These are phyloP conservation scores for Oreochromis aureus DNA, from an alignment of 2,113 vertebrate species.

Conservation along the genomic window DNA sequence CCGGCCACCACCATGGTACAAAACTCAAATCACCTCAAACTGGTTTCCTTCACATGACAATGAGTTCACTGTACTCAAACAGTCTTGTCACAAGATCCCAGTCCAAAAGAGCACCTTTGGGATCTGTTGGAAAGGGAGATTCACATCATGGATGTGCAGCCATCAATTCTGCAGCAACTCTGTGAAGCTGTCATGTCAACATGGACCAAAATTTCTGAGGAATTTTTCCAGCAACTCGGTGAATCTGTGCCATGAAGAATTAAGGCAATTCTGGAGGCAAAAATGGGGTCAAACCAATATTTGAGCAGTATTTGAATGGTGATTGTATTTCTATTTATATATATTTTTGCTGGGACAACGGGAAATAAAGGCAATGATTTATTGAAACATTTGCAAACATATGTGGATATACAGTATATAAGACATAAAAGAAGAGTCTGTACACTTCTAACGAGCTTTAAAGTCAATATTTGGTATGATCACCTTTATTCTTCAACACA, in stretches of 20 bases:
- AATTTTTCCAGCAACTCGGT: background rate
- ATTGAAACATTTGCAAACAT: background rate
- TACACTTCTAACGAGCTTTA: background rate
- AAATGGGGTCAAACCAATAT: background rate
- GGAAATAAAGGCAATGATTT: background rate
- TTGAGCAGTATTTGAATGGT: background rate
- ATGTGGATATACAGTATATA: background rate
- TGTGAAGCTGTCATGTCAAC: background rate
- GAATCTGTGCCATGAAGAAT: background rate
- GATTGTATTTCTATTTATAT: background rate
- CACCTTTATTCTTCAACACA: background rate
- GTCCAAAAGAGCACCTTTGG: background rate
- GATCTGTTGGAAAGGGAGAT: background rate
- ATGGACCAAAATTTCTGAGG: background rate
- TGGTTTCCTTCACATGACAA: background rate
- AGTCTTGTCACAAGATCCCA: background rate
- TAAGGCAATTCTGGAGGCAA: background rate
- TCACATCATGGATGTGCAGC: background rate
- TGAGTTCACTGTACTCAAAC: background rate
- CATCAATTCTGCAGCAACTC: background rate
- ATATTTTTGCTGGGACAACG: background rate
- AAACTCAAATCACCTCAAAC: background rate
- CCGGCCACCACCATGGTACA: background rate
- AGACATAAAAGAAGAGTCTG: background rate
- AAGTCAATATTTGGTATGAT: background rate